phyloP scores from a whole-genome alignment of 1,140 invertebrate species.

The Eciton burchellii region DNA sequence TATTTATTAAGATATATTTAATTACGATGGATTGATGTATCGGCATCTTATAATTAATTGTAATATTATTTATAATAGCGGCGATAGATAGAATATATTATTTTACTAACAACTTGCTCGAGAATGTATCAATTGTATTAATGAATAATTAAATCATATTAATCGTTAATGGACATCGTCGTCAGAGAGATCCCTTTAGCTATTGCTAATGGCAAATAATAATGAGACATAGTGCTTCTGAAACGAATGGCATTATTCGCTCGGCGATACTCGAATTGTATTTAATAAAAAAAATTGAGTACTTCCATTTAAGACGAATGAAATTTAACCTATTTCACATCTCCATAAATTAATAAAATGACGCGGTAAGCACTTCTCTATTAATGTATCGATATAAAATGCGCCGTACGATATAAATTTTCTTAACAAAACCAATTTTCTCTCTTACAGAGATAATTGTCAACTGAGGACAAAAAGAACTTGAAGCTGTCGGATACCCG shows the following conservation, averaged over 20 bases:
- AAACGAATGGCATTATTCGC: constrained; percentile 5
- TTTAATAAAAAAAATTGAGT: constrained; percentile 23
- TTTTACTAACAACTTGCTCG: not conserved
- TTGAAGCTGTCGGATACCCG: not conserved
- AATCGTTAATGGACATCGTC: constrained; percentile 18
- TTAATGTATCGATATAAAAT: not conserved
- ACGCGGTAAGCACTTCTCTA: not conserved
- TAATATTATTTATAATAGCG: not conserved
- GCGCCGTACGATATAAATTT: not conserved
- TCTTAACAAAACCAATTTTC: not conserved
- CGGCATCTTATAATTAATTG: constrained; percentile 6
- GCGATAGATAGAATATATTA: constrained; percentile 8
- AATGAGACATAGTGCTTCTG: constrained; percentile 5
- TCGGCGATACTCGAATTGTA: not conserved
- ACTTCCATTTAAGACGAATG: not conserved
- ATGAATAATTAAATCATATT: constrained; percentile 44
- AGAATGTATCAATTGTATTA: constrained; percentile 14
- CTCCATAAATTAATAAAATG: not conserved
- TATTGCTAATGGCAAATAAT: constrained; percentile 34
- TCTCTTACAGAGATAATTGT: constrained; percentile 5
- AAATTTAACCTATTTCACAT: constrained; percentile 13
- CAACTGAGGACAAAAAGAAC: not conserved
- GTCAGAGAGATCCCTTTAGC: constrained; percentile 4
- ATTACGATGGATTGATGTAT: not conserved
- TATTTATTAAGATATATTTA: too few species aligned